phyloP scores from a whole-genome alignment of 64 coral and sea anemone species.

The Porites australiensis region DNA sequence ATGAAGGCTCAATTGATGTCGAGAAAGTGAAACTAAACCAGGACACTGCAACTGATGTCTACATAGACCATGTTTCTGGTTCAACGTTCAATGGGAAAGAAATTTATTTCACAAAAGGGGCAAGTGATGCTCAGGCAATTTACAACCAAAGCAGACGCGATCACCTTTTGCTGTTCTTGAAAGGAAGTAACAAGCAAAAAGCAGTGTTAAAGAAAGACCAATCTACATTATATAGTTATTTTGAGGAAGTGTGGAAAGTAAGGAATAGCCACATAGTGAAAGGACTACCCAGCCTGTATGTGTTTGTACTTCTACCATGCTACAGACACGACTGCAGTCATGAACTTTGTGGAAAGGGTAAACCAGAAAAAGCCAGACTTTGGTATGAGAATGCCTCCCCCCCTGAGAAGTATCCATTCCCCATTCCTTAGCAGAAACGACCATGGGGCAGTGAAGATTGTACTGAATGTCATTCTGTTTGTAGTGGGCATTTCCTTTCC shows the following conservation, averaged over 20 bases:
- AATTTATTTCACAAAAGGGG: neutral
- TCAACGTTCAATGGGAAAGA: neutral
- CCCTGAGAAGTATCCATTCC: neutral
- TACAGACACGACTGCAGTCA: neutral
- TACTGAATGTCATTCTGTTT: neutral
- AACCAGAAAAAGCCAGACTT: neutral
- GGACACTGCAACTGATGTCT: neutral
- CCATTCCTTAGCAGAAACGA: neutral
- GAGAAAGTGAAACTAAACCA: neutral
- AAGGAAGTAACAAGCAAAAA: neutral
- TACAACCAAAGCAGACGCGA: neutral
- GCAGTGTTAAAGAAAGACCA: neutral
- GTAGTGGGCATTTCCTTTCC: neutral
- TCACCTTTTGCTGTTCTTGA: neutral
- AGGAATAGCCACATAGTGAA: neutral
- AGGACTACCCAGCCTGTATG: neutral
- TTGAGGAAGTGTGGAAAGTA: neutral
- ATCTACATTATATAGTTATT: neutral
- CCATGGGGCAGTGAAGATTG: neutral
- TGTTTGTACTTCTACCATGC: neutral
- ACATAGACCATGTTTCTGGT: neutral
- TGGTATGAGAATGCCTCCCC: neutral
- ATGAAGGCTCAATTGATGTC: neutral
- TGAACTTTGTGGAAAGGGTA: neutral
- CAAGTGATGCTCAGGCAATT: neutral